These are phyloP conservation scores for Epinephelus coioides DNA, from an alignment of 2,797 vertebrate genomes.

Conservation along the genomic window DNA sequence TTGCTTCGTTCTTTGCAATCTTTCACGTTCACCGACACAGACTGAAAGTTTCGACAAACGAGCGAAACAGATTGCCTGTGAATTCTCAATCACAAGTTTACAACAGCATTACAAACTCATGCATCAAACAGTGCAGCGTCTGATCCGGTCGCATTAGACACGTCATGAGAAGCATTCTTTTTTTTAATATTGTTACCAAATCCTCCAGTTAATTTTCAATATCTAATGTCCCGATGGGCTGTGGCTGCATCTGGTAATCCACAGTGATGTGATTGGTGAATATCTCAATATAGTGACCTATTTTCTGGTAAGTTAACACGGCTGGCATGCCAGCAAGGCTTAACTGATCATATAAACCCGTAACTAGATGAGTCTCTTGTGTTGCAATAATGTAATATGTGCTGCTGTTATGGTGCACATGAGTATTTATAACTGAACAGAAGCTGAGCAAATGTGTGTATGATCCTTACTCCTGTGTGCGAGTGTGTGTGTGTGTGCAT, in stretches of 20 bases:
- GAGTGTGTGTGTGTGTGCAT: constrained; percentile 16
- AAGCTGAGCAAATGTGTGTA: constrained; percentile 27
- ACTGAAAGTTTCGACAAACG: constrained; percentile 61
- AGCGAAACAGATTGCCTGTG: constrained; percentile 74
- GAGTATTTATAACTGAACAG: constrained; percentile 41
- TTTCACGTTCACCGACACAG: constrained; percentile 57
- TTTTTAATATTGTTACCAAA: constrained; percentile 64
- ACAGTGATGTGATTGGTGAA: constrained; percentile 82
- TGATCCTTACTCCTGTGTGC: background rate
- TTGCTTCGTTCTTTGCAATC: constrained; percentile 51
- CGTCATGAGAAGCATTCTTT: constrained; percentile 48
- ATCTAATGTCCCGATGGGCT: constrained; percentile 79
- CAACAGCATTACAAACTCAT: constrained; percentile 7
- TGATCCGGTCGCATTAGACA: constrained; percentile 32
- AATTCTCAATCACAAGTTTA: constrained; percentile 69
- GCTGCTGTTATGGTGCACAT: constrained; percentile 36
- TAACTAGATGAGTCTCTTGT: constrained; percentile 63
- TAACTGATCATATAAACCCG: constrained; percentile 73
- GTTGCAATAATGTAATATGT: constrained; percentile 61
- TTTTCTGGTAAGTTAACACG: constrained; percentile 70
- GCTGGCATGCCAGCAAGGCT: constrained; percentile 69
- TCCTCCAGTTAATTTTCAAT: constrained; percentile 80
- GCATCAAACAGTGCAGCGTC: constrained; percentile 9
- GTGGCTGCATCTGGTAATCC: constrained; percentile 79
- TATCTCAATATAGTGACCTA: constrained; percentile 83